Conservation (phyloP, 2,113 vertebrate species). For the Pseudorasbora parva region DNA sequence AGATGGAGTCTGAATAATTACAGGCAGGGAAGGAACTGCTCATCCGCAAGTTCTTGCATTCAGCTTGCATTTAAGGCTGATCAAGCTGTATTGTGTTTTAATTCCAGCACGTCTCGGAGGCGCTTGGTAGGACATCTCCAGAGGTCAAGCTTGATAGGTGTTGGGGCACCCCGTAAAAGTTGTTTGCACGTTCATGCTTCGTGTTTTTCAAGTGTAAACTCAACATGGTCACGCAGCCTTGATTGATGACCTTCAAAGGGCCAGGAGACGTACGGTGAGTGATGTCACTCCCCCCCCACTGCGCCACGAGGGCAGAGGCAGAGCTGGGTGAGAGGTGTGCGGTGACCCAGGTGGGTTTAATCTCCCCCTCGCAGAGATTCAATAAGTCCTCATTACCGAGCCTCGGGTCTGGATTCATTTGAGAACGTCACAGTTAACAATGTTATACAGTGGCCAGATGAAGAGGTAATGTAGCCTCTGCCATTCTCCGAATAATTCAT, state of each 20-base stretch:
- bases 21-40: conserved; percentile 76
- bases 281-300: conserved; percentile 39
- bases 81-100: conserved; percentile 78
- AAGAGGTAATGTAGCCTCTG: conserved; percentile 47
- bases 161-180: conserved; percentile 65
- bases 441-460: conserved; percentile 56
- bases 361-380: conserved; percentile 60
- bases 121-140: conserved; percentile 58
- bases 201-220: conserved; percentile 19
- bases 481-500: conserved; percentile 39
- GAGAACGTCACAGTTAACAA: conserved; percentile 68
- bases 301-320: conserved; percentile 30
- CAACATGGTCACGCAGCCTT: background rate
- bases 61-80: conserved; percentile 70
- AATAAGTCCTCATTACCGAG: conserved; percentile 66
- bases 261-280: background rate
- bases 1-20: conserved; percentile 98
- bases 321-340: conserved; percentile 36
- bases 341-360: conserved; percentile 62
- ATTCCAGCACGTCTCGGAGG: conserved; percentile 65
- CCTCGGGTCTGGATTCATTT: conserved; percentile 64
- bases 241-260: conserved; percentile 46
- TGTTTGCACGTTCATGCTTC: conserved; percentile 36
- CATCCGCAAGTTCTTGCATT: conserved; percentile 72
- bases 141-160: conserved; percentile 59